These are phyloP conservation scores for Heliopora coerulea DNA, from an alignment of 92 coral and sea anemone genomes.

Conservation along the genomic window DNA sequence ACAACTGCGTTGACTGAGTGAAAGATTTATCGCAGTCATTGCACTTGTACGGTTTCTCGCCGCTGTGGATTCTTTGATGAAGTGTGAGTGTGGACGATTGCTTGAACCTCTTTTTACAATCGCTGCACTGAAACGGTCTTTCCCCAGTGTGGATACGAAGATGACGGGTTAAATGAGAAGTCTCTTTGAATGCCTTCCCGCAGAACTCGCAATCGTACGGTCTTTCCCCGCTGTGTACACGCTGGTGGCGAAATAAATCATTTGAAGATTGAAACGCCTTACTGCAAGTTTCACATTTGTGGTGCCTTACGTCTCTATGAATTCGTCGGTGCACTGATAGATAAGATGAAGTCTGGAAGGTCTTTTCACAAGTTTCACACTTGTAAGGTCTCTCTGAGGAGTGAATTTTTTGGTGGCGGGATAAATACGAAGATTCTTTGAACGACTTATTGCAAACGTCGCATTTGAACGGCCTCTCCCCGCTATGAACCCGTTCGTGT, in stretches of 20 bases:
- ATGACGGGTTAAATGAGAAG: constrained; percentile 51
- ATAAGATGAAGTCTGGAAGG: constrained; percentile 56
- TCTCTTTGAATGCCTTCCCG: constrained; percentile 52
- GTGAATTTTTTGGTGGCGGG: constrained; percentile 46
- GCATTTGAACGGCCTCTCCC: constrained; percentile 51
- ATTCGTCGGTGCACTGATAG: constrained; percentile 49
- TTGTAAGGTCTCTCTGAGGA: constrained; percentile 45
- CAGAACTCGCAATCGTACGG: constrained; percentile 58
- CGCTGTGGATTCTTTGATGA: constrained; percentile 49
- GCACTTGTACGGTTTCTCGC: constrained; percentile 56
- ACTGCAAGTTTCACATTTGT: constrained; percentile 48
- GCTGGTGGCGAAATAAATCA: constrained; percentile 50
- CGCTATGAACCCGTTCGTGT: constrained; percentile 36
- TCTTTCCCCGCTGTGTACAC: constrained; percentile 57
- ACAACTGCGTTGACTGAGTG: constrained; percentile 42
- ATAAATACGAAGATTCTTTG: constrained; percentile 49
- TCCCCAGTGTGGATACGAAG: constrained; percentile 49
- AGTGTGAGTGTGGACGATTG: constrained; percentile 46
- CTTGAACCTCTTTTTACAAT: constrained; percentile 53
- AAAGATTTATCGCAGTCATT: constrained; percentile 52
- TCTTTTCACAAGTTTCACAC: constrained; percentile 47
- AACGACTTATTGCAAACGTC: constrained; percentile 47
- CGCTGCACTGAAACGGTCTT: constrained; percentile 47
- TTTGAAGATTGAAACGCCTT: constrained; percentile 43
- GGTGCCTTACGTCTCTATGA: constrained; percentile 37